phyloP scores from a whole-genome alignment of 2,888 invertebrate species.

The Ecliptopera silaceata region DNA sequence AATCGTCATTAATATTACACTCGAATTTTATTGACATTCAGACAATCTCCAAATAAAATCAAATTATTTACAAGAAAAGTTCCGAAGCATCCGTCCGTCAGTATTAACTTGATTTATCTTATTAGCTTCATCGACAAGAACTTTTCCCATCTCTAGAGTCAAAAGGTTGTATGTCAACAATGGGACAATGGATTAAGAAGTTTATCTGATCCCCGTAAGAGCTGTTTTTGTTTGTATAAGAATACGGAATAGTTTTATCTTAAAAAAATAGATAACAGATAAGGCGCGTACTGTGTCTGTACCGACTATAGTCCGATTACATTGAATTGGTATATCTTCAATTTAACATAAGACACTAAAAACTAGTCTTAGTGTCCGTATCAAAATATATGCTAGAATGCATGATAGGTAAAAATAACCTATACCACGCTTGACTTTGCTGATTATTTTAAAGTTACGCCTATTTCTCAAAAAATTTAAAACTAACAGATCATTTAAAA shows the following conservation, averaged over 20 bases:
- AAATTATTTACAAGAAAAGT: slow-evolving; percentile 58
- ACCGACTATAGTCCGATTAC: slow-evolving; percentile 33
- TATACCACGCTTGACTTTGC: no score
- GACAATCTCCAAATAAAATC: slow-evolving; percentile 56
- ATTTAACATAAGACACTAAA: no score
- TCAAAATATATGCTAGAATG: no score
- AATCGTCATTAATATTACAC: slow-evolving; percentile 52
- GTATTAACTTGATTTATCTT: slow-evolving; percentile 69
- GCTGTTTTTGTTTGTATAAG: slow-evolving; percentile 41
- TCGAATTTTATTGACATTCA: slow-evolving; percentile 47
- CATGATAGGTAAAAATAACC: no score
- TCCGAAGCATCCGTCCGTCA: slow-evolving; percentile 49
- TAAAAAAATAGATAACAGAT: slow-evolving; percentile 72
- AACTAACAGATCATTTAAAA: no score
- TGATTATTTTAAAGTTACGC: no score
- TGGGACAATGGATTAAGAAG: slow-evolving; percentile 40
- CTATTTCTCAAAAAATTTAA: no score
- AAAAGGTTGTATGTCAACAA: slow-evolving; percentile 45
- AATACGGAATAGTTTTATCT: slow-evolving; percentile 64
- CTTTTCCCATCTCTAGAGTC: slow-evolving; percentile 46
- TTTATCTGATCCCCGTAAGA: slow-evolving; percentile 46
- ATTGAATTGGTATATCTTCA: slow-evolving; percentile 37
- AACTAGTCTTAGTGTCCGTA: no score
- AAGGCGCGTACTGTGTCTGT: slow-evolving; percentile 47
- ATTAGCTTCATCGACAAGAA: slow-evolving; percentile 69